phyloP scores from a whole-genome alignment of 2,888 invertebrate species.

The Dynastes maya region DNA sequence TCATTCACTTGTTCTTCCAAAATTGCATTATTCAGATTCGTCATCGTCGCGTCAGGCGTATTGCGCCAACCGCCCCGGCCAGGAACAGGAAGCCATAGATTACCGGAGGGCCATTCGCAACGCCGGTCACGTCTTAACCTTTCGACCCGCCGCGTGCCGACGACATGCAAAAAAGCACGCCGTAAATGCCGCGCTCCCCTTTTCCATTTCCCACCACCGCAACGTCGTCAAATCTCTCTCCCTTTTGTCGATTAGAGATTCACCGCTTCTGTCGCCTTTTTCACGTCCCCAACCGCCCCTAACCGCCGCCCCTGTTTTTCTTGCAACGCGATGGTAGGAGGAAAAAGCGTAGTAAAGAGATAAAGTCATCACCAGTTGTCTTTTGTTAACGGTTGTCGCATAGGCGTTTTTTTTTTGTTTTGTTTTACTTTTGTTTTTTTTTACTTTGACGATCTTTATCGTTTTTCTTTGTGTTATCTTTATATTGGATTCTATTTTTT shows the following conservation, averaged over 20 bases:
- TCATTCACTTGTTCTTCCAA: slow-evolving; percentile 44
- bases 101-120: slow-evolving; percentile 51
- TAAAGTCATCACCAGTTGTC: slow-evolving; percentile 34
- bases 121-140: slow-evolving; percentile 56
- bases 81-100: slow-evolving; percentile 39
- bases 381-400: neutral
- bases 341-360: slow-evolving; percentile 7
- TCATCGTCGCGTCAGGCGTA: too few relatives aligned
- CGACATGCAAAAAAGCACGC: slow-evolving; percentile 57
- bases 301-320: slow-evolving; percentile 1
- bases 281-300: neutral
- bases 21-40: slow-evolving; percentile 58
- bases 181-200: slow-evolving; percentile 44
- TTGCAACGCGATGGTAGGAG: neutral
- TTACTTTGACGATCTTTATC: too few relatives aligned
- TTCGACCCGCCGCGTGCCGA: slow-evolving; percentile 57
- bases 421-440: too few relatives aligned
- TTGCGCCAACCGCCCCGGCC: neutral
- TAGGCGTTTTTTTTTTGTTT: neutral
- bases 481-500: too few relatives aligned
- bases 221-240: too few relatives aligned
- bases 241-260: neutral
- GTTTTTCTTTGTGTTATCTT: too few relatives aligned
- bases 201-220: slow-evolving; percentile 4
- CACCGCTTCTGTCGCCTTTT: neutral